A percentile compares a stretch with the other conserved stretches of the same genome.
Conservation (phyloP, 1,140 invertebrate genomes). For the Amphibalanus amphitrite region DNA sequence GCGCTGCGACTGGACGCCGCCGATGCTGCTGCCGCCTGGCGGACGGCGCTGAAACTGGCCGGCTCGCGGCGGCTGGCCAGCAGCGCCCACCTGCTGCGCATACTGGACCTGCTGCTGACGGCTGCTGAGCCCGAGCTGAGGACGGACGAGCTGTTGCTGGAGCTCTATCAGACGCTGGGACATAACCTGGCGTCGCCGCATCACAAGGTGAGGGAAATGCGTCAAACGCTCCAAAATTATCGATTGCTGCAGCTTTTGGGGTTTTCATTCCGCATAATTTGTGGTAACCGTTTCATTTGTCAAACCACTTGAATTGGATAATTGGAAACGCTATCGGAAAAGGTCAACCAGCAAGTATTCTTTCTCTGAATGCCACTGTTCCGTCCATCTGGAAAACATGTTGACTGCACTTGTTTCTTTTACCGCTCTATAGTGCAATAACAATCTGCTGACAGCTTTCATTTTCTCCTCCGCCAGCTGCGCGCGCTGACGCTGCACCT, state of each 20-base stretch:
- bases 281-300: too few relatives aligned
- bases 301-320: too few relatives aligned
- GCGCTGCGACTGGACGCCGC: not conserved
- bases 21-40: not conserved
- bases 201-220: not conserved
- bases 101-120: conserved; percentile 4
- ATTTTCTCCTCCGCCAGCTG: not conserved
- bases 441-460: too few relatives aligned
- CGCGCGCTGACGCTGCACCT: not conserved
- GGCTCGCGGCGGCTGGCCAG: not conserved
- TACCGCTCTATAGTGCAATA: too few relatives aligned
- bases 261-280: not conserved
- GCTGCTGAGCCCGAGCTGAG: not conserved
- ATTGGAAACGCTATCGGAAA: not conserved
- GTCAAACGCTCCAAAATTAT: not conserved
- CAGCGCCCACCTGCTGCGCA: conserved; percentile 1
- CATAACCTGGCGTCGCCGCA: not conserved
- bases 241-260: not conserved
- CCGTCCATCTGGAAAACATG: too few relatives aligned
- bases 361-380: too few relatives aligned
- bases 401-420: too few relatives aligned
- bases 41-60: not conserved
- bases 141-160: not conserved
- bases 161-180: not conserved
- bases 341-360: too few relatives aligned